phyloP scores from a whole-genome alignment of 2,797 vertebrate species.

The Chanos chanos region DNA sequence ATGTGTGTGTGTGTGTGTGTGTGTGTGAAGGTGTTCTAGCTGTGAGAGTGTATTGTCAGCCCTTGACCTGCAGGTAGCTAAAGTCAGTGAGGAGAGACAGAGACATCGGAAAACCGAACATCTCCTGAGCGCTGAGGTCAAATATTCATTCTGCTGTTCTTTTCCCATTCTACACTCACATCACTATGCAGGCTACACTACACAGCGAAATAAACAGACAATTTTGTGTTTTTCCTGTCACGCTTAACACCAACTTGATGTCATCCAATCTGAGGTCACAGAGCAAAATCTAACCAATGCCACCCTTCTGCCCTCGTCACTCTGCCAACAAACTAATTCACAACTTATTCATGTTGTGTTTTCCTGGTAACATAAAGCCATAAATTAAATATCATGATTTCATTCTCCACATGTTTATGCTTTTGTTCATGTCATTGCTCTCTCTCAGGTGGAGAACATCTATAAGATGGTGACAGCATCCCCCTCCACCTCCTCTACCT shows the following conservation, averaged over 20 bases:
- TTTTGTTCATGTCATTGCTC: background rate
- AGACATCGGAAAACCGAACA: constrained; percentile 66
- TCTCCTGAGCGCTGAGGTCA: constrained; percentile 77
- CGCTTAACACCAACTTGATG: no score
- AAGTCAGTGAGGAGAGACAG: constrained; percentile 76
- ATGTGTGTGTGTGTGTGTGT: background rate
- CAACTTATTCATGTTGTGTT: no score
- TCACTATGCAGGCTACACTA: background rate
- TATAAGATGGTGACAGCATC: constrained; percentile 75
- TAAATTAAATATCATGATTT: no score
- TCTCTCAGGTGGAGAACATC: constrained; percentile 75
- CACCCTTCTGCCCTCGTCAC: no score
- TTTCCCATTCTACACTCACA: background rate
- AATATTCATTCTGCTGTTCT: background rate
- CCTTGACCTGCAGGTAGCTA: constrained; percentile 78
- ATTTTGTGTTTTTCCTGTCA: background rate
- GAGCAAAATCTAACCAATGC: no score
- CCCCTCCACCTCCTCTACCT: constrained; percentile 68
- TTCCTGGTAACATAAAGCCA: no score
- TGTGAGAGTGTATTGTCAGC: constrained; percentile 76
- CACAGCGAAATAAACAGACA: background rate
- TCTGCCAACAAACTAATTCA: no score
- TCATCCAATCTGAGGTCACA: no score
- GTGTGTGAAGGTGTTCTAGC: constrained; percentile 71
- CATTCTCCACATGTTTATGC: no score